phyloP scores from a whole-genome alignment of 2,888 invertebrate genomes.

The Halictus ligatus region DNA sequence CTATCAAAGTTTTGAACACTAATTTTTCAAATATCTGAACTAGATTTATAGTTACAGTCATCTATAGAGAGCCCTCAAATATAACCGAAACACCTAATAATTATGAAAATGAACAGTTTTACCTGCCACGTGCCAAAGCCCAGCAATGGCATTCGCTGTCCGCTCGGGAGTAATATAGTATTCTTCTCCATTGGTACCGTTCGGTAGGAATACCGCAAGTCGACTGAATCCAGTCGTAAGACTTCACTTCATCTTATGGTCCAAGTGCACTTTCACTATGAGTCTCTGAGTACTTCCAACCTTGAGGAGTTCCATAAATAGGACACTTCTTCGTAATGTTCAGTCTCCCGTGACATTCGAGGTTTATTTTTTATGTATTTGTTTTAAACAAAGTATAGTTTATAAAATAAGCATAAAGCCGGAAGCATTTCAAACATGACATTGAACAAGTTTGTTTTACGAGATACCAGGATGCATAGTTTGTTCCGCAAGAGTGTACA shows the following conservation, averaged over 20 bases:
- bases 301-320: not conserved
- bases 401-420: no score
- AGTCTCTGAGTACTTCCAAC: not conserved
- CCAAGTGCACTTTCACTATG: conserved; percentile 21
- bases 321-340: not conserved
- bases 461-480: no score
- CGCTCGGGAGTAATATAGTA: conserved; percentile 84
- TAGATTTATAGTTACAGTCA: not conserved
- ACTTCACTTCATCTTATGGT: not conserved
- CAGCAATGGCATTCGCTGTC: conserved; percentile 89
- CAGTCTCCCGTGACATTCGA: not conserved
- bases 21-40: no score
- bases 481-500: no score
- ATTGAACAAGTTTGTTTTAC: not conserved
- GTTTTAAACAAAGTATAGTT: not conserved
- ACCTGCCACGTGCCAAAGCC: conserved; percentile 94
- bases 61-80: not conserved
- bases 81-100: not conserved
- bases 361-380: not conserved
- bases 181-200: conserved; percentile 30
- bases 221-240: conserved; percentile 7
- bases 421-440: not conserved
- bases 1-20: no score
- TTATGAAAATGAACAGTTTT: conserved; percentile 75
- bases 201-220: not conserved